These are phyloP conservation scores for Drosophila pallidifrons DNA, from an alignment of 1,140 invertebrate species.

Conservation along the genomic window DNA sequence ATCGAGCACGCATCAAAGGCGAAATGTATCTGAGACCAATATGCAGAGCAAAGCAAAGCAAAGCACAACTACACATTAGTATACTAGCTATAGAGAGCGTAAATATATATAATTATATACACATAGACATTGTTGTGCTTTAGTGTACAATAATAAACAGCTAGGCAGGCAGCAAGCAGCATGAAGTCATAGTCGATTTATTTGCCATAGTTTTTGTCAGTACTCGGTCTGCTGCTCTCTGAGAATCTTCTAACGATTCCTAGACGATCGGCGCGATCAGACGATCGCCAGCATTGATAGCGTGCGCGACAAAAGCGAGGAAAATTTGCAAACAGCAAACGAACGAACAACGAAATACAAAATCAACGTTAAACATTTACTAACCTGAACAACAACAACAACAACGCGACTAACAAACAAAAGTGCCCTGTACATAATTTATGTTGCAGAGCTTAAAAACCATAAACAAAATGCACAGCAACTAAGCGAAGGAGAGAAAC, in stretches of 20 bases:
- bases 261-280: constrained; percentile 45
- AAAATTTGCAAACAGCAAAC: constrained; percentile 48
- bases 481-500: constrained; percentile 34
- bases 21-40: constrained; percentile 66
- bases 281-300: constrained; percentile 81
- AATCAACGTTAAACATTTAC: constrained; percentile 21
- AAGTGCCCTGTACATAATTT: constrained; percentile 20
- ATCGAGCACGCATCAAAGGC: constrained; percentile 67
- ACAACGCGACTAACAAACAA: constrained; percentile 17
- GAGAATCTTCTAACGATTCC: constrained; percentile 11
- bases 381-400: constrained; percentile 18
- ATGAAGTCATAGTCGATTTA: constrained; percentile 77
- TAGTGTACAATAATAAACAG: constrained; percentile 70
- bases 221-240: constrained; percentile 2
- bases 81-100: constrained; percentile 1
- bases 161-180: constrained; percentile 35
- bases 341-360: constrained; percentile 23
- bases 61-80: no score
- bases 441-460: constrained; percentile 29
- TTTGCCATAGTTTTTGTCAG: constrained; percentile 49
- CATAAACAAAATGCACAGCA: constrained; percentile 37
- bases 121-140: constrained; percentile 62
- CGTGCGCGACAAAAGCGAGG: constrained; percentile 68
- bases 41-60: constrained; percentile 44
- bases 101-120: constrained; percentile 26